Percentiles rank a stretch among this genome's conserved stretches.
These are phyloP conservation scores for Pentalonia nigronervosa DNA, from an alignment of 1,140 invertebrate genomes.

Conservation along the genomic window DNA sequence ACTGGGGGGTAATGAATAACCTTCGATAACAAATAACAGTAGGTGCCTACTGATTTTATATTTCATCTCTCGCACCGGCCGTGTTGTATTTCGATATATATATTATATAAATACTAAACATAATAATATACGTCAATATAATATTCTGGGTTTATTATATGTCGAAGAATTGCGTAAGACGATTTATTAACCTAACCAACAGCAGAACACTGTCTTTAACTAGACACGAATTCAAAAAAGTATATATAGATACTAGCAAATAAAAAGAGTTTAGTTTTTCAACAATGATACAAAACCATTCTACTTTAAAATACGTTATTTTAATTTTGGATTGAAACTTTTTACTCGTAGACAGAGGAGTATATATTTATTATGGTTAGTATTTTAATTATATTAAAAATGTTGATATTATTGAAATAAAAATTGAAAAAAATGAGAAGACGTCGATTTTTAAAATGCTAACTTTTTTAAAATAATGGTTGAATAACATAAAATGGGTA, in stretches of 20 bases:
- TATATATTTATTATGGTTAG: too few relatives aligned
- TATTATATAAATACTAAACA: too few relatives aligned
- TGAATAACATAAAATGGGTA: too few relatives aligned
- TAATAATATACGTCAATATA: background rate
- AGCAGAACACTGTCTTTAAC: background rate
- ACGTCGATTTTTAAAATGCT: too few relatives aligned
- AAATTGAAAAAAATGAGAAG: too few relatives aligned
- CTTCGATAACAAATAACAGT: constrained; percentile 14
- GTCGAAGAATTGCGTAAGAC: background rate
- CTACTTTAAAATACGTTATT: background rate
- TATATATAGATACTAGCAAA: background rate
- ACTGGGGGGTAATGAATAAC: constrained; percentile 27
- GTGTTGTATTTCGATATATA: background rate
- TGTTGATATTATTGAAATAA: too few relatives aligned
- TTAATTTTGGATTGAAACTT: background rate
- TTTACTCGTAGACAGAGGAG: too few relatives aligned
- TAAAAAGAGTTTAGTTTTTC: background rate
- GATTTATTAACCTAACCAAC: background rate
- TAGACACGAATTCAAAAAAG: background rate
- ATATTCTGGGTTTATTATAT: background rate
- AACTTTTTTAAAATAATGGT: too few relatives aligned
- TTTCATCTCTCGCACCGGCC: background rate
- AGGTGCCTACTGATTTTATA: background rate
- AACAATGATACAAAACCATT: background rate
- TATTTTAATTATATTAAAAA: too few relatives aligned